phyloP scores from a whole-genome alignment of 2,888 invertebrate genomes.

The Limnephilus lunatus region DNA sequence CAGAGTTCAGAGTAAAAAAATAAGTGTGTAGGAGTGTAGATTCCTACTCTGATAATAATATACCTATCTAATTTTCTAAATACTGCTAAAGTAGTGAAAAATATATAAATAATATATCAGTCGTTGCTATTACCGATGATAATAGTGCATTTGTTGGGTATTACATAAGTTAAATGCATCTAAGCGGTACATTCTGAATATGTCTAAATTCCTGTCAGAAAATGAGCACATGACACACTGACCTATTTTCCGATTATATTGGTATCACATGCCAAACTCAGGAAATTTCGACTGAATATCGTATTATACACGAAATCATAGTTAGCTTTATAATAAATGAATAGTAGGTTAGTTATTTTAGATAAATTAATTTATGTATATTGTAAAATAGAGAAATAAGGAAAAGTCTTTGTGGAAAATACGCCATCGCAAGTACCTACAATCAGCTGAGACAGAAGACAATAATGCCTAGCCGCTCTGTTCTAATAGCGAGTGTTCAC shows the following conservation, averaged over 20 bases:
- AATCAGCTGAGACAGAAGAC: not conserved
- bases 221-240: conserved; percentile 60
- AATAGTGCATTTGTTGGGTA: not conserved
- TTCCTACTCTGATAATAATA: not conserved
- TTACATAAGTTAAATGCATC: conserved; percentile 24
- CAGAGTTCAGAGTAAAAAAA: not conserved
- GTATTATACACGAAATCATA: conserved; percentile 29
- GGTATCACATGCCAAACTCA: conserved; percentile 52
- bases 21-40: not conserved
- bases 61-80: not conserved
- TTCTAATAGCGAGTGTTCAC: conserved; percentile 30
- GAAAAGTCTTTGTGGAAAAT: not conserved
- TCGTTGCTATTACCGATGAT: not conserved
- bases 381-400: not conserved
- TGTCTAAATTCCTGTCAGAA: conserved; percentile 12
- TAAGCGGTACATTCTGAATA: conserved; percentile 8
- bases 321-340: not conserved
- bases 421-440: not conserved
- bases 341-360: not conserved
- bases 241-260: conserved; percentile 61
- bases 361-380: not conserved
- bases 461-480: not conserved
- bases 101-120: not conserved
- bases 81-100: not conserved
- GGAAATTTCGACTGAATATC: conserved; percentile 39